phyloP scores from a whole-genome alignment of 2,113 vertebrate genomes.

The Salminus brasiliensis region DNA sequence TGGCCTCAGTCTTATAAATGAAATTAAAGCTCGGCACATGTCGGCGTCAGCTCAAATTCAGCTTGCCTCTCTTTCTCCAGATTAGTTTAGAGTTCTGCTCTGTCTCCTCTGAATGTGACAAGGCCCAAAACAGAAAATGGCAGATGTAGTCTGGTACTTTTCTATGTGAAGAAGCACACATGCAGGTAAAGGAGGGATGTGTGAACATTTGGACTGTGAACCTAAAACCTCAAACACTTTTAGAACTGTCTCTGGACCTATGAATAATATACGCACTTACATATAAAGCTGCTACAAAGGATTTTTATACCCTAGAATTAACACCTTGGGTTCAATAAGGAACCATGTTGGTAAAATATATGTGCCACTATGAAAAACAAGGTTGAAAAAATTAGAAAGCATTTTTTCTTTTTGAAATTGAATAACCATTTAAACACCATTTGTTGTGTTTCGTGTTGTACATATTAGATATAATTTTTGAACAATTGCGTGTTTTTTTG shows the following conservation, averaged over 20 bases:
- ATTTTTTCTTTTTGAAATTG: too few species aligned
- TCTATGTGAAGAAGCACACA: conserved; percentile 44
- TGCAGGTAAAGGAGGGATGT: conserved; percentile 13
- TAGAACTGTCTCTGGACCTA: neutral
- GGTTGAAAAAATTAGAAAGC: too few species aligned
- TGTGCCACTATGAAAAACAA: too few species aligned
- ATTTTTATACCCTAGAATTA: too few species aligned
- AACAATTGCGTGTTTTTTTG: too few species aligned
- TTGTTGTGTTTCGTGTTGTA: too few species aligned
- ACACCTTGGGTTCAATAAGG: too few species aligned
- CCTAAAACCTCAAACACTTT: neutral
- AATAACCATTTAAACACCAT: too few species aligned
- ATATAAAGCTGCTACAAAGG: too few species aligned
- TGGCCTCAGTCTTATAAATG: conserved; percentile 54
- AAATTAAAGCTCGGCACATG: conserved; percentile 55
- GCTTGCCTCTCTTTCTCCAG: conserved; percentile 54
- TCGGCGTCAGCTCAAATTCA: conserved; percentile 54
- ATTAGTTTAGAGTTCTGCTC: conserved; percentile 52
- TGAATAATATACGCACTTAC: neutral
- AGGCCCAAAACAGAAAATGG: conserved; percentile 51
- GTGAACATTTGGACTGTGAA: conserved; percentile 46
- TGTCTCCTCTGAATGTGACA: conserved; percentile 49
- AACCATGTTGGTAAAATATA: too few species aligned
- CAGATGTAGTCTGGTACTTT: conserved; percentile 50
- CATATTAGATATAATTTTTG: too few species aligned